These are phyloP conservation scores for Holacanthus passer DNA, from an alignment of 2,113 vertebrate species.

Conservation along the genomic window DNA sequence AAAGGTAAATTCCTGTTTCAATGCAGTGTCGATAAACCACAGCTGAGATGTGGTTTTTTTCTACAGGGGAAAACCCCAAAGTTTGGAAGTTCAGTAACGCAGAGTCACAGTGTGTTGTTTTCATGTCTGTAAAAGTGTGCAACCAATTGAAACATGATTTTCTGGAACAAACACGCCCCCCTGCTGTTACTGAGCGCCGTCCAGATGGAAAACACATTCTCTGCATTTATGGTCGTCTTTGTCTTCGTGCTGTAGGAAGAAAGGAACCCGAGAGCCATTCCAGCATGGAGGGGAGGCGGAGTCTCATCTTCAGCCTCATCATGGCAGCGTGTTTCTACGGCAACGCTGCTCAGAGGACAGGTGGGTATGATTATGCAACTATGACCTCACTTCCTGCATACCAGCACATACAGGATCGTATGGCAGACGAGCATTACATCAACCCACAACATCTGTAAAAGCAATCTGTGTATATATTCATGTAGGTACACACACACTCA, in stretches of 20 bases:
- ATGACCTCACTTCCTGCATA: slow-evolving; percentile 45
- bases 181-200: neutral
- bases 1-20: neutral
- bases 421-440: slow-evolving; percentile 17
- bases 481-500: neutral
- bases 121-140: neutral
- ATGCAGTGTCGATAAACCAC: neutral
- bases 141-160: neutral
- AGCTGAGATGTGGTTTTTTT: neutral
- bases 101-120: neutral
- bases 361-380: slow-evolving; percentile 64
- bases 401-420: slow-evolving; percentile 10
- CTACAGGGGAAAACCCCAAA: neutral
- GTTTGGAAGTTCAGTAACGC: neutral
- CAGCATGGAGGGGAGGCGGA: slow-evolving; percentile 60
- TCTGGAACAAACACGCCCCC: neutral
- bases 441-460: neutral
- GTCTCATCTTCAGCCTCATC: slow-evolving; percentile 63
- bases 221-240: neutral
- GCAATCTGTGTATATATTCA: neutral
- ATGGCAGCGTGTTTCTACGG: slow-evolving; percentile 53
- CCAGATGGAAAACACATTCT: slow-evolving; percentile 47
- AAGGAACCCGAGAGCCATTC: slow-evolving; percentile 41
- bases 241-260: slow-evolving; percentile 51
- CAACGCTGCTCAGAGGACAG: slow-evolving; percentile 58